phyloP scores from a whole-genome alignment of 2,797 vertebrate genomes.

The Gallinago solitaria region DNA sequence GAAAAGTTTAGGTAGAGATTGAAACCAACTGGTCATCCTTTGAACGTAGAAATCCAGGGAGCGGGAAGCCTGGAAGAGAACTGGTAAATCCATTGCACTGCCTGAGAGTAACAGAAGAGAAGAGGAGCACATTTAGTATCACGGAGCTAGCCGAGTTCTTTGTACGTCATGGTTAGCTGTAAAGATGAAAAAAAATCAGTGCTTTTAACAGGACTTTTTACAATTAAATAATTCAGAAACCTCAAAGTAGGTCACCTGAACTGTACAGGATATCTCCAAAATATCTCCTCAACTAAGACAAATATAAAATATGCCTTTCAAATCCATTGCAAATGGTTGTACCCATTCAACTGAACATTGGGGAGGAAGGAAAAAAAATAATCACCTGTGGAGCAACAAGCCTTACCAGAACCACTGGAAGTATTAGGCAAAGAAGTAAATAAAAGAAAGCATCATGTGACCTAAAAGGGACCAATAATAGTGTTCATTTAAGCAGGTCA shows the following conservation, averaged over 20 bases:
- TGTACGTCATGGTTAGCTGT: slow-evolving; percentile 20
- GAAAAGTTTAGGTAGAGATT: slow-evolving; percentile 52
- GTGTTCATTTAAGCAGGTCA: slow-evolving; percentile 6
- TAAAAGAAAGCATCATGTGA: slow-evolving; percentile 2
- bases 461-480: slow-evolving; percentile 29
- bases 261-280: not conserved
- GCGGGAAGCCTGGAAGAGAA: slow-evolving; percentile 68
- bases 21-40: slow-evolving; percentile 63
- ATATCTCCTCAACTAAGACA: not conserved
- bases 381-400: slow-evolving; percentile 45
- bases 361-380: not conserved
- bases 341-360: not conserved
- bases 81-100: slow-evolving; percentile 61
- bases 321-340: slow-evolving; percentile 13
- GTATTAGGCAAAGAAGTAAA: slow-evolving; percentile 32
- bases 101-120: slow-evolving; percentile 61
- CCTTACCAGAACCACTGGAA: slow-evolving; percentile 44
- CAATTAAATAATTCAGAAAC: not conserved
- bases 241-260: not conserved
- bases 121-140: slow-evolving; percentile 49
- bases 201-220: slow-evolving; percentile 16
- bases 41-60: not conserved
- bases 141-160: not conserved
- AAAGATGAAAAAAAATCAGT: slow-evolving; percentile 36
- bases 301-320: not conserved